Evolutionary conservation across 1,140 invertebrate species (phyloP).

Genomic region (Drosophila sucinea): DNA sequence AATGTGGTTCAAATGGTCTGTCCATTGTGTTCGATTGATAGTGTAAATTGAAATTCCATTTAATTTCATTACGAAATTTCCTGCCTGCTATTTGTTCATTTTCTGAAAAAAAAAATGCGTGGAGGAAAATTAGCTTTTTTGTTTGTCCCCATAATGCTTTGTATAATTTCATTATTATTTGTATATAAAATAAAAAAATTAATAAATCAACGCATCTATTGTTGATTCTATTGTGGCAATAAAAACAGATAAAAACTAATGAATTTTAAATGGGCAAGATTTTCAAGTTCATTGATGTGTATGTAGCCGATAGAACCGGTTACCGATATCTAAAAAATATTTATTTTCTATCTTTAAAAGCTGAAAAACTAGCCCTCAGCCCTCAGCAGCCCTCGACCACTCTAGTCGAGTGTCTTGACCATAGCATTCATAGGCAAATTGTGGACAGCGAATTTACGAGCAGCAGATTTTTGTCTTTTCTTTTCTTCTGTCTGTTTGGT

Average conservation of each 20-base stretch:
- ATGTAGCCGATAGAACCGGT: slow-evolving; percentile 50
- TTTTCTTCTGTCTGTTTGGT: slow-evolving; percentile 23
- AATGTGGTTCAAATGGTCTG: no score
- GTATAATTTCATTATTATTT: slow-evolving; percentile 36
- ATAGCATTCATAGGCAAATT: slow-evolving; percentile 69
- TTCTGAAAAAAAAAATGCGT: not conserved
- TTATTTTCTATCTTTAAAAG: slow-evolving; percentile 14
- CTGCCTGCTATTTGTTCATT: not conserved
- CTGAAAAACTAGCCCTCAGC: slow-evolving; percentile 26
- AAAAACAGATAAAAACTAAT: slow-evolving; percentile 78
- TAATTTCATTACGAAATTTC: slow-evolving; percentile 20
- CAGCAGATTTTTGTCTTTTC: slow-evolving; percentile 27
- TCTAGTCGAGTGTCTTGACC: slow-evolving; percentile 27
- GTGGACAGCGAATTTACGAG: slow-evolving; percentile 58
- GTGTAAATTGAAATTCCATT: slow-evolving; percentile 45
- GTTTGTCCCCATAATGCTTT: not conserved
- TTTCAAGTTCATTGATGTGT: slow-evolving; percentile 65
- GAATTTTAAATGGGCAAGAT: slow-evolving; percentile 71
- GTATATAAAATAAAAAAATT: slow-evolving; percentile 61
- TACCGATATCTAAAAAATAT: slow-evolving; percentile 43
- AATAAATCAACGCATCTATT: slow-evolving; percentile 74
- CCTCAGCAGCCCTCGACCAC: not conserved
- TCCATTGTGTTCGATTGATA: slow-evolving; percentile 41
- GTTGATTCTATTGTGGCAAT: slow-evolving; percentile 57
- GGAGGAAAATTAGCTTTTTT: slow-evolving; percentile 22